These are phyloP conservation scores for Cenopis cana DNA, from an alignment of 2,888 invertebrate genomes.

Conservation along the genomic window DNA sequence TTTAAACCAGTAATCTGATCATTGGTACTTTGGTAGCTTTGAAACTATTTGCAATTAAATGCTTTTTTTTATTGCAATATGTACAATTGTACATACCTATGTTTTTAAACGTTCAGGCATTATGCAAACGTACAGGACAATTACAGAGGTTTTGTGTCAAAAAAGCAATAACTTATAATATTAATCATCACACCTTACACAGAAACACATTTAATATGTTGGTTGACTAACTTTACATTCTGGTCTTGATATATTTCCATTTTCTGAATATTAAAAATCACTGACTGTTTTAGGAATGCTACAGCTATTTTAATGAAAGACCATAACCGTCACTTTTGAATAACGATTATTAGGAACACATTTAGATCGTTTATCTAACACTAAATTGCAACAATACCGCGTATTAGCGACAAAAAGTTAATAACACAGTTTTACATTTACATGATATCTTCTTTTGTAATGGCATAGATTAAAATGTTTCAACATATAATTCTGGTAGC, in stretches of 20 bases:
- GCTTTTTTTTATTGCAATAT: too few species aligned
- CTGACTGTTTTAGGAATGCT: neutral
- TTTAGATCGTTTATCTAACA: conserved; percentile 37
- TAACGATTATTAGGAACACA: conserved; percentile 37
- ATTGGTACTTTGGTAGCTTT: too few species aligned
- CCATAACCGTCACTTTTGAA: conserved; percentile 27
- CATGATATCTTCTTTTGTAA: conserved; percentile 19
- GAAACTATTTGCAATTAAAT: too few species aligned
- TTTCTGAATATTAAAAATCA: conserved; percentile 4
- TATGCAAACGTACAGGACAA: too few species aligned
- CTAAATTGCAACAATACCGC: conserved; percentile 35
- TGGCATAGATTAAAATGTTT: neutral
- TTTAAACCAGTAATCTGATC: too few species aligned
- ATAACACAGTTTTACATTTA: conserved; percentile 12
- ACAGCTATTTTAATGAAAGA: conserved; percentile 17
- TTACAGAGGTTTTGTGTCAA: too few species aligned
- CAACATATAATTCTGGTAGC: neutral
- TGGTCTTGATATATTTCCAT: conserved; percentile 7
- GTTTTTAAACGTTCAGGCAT: too few species aligned
- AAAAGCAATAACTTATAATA: too few species aligned
- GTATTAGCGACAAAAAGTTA: conserved; percentile 25
- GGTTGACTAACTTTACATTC: neutral
- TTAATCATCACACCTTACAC: too few species aligned
- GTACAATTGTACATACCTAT: too few species aligned
- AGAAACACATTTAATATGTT: too few species aligned